Percentiles rank a stretch among this genome's conserved stretches.
Evolutionary conservation across 2,888 invertebrate species (phyloP).

Genomic region (Meta bourneti): DNA sequence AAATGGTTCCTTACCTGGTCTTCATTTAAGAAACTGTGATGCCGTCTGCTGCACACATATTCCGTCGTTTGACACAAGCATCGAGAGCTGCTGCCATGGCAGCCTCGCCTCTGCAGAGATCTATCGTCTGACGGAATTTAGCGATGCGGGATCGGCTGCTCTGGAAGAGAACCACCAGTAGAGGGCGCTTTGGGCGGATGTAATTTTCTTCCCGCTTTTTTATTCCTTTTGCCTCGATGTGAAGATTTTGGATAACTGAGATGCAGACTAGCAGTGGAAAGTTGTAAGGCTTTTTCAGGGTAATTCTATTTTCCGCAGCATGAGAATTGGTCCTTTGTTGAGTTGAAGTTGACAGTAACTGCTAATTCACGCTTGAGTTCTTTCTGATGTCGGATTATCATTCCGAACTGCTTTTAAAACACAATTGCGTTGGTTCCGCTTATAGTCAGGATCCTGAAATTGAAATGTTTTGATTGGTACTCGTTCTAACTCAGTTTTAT

Average conservation of each 20-base stretch:
- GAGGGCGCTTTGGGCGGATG: constrained; percentile 27
- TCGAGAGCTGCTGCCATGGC: constrained; percentile 44
- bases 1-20: constrained; percentile 27
- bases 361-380: not conserved
- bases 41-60: constrained; percentile 37
- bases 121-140: constrained; percentile 24
- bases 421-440: no score
- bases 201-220: constrained; percentile 16
- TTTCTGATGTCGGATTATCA: no score
- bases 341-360: not conserved
- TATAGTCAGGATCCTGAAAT: no score
- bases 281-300: constrained; percentile 3
- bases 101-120: constrained; percentile 52
- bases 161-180: constrained; percentile 27
- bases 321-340: constrained; percentile 18
- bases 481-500: no score
- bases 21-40: constrained; percentile 52
- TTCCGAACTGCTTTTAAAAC: no score
- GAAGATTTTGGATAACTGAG: constrained; percentile 21
- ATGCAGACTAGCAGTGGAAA: constrained; percentile 1
- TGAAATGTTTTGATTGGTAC: no score
- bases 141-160: constrained; percentile 44
- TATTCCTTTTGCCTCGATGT: constrained; percentile 30
- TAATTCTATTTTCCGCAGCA: constrained; percentile 34
- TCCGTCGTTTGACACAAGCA: constrained; percentile 26